Conservation (phyloP, 2,888 invertebrate genomes). For the Eilema depressum region DNA sequence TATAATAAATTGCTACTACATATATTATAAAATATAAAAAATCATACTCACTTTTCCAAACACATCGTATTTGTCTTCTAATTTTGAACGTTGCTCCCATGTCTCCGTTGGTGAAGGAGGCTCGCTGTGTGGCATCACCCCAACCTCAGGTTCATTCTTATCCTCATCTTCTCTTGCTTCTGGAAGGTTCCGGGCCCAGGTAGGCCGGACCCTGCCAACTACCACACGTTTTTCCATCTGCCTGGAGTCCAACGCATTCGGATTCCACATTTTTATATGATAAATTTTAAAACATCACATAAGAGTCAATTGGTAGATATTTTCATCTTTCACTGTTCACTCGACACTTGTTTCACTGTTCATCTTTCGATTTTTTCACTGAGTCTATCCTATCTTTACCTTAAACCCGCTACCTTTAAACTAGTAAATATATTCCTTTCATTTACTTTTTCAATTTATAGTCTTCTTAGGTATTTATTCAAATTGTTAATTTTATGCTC, state of each 20-base stretch:
- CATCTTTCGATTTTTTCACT: constrained; percentile 10
- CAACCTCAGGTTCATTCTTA: constrained; percentile 70
- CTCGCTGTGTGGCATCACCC: constrained; percentile 80
- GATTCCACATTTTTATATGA: constrained; percentile 78
- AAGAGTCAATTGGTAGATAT: not conserved
- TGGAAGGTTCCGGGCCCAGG: constrained; percentile 84
- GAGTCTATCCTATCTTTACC: too few relatives aligned
- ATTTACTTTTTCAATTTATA: too few relatives aligned
- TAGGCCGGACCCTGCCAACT: constrained; percentile 86
- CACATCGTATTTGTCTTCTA: constrained; percentile 85
- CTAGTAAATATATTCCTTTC: too few relatives aligned
- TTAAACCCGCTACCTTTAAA: not conserved
- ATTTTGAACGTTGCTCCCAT: constrained; percentile 76
- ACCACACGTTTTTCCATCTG: constrained; percentile 88
- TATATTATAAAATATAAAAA: not conserved
- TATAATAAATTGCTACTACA: too few relatives aligned
- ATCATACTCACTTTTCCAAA: constrained; percentile 84
- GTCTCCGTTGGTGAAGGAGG: constrained; percentile 79
- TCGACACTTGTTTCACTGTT: constrained; percentile 1
- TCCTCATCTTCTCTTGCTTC: constrained; percentile 81
- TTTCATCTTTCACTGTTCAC: constrained; percentile 9
- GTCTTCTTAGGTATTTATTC: too few relatives aligned
- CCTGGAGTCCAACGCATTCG: constrained; percentile 79
- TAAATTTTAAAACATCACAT: constrained; percentile 14
- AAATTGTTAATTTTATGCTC: too few relatives aligned